phyloP scores from a whole-genome alignment of 2,888 invertebrate genomes.

The Candidula unifasciata region DNA sequence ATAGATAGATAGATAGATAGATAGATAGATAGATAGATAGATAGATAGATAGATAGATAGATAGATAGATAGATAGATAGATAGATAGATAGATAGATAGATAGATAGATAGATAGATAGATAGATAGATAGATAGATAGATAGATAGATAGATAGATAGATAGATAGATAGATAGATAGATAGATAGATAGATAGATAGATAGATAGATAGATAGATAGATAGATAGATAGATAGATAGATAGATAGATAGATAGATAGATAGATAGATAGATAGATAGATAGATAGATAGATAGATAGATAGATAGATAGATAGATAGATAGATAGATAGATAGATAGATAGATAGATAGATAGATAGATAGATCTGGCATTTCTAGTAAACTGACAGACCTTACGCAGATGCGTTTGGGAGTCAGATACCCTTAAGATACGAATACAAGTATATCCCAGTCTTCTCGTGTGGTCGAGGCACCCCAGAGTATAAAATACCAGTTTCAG shows the following conservation, averaged over 20 bases:
- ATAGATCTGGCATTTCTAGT: too few species aligned
- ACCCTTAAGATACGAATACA: too few species aligned
- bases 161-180: slow-evolving; percentile 15
- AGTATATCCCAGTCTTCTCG: too few species aligned
- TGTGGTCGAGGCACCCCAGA: too few species aligned
- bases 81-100: slow-evolving; percentile 23
- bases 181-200: not conserved
- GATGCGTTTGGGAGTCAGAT: too few species aligned
- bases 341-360: slow-evolving; percentile 24
- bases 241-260: not conserved
- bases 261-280: not conserved
- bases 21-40: too few species aligned
- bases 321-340: slow-evolving; percentile 14
- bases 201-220: not conserved
- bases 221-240: not conserved
- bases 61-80: slow-evolving; percentile 1
- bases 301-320: slow-evolving; percentile 11
- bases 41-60: not conserved
- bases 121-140: not conserved
- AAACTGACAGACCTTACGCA: too few species aligned
- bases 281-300: slow-evolving; percentile 25
- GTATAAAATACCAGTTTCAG: not conserved
- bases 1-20: slow-evolving; percentile 4
- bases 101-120: slow-evolving; percentile 22
- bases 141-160: not conserved